phyloP scores from a whole-genome alignment of 2,888 invertebrate genomes.

The Gisinianus flammeolus region DNA sequence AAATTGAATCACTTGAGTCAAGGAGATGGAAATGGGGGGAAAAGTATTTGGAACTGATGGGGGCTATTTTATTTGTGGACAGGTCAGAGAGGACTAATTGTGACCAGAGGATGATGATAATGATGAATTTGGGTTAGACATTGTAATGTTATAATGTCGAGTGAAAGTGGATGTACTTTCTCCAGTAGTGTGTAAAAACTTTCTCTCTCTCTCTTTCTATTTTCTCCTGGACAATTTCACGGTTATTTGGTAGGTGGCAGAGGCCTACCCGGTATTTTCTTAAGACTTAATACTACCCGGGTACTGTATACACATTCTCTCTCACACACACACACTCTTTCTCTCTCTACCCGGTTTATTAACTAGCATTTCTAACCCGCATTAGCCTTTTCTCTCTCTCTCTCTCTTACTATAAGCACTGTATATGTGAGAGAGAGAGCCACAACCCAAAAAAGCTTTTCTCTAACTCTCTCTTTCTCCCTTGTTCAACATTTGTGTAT shows the following conservation, averaged over 20 bases:
- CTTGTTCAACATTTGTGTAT: not conserved
- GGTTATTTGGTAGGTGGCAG: not conserved
- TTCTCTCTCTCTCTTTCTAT: not conserved
- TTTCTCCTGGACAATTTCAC: slow-evolving; percentile 2
- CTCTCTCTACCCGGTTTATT: slow-evolving; percentile 8
- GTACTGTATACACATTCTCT: too few relatives aligned
- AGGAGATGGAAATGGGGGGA: not conserved
- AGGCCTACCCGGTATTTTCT: not conserved
- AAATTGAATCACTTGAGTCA: not conserved
- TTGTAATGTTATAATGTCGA: slow-evolving; percentile 31
- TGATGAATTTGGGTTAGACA: slow-evolving; percentile 30
- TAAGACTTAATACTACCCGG: too few relatives aligned
- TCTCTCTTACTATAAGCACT: not conserved
- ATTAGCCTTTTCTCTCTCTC: slow-evolving; percentile 9
- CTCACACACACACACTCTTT: too few relatives aligned
- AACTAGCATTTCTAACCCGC: slow-evolving; percentile 6
- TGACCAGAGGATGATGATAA: slow-evolving; percentile 20
- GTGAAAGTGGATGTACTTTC: slow-evolving; percentile 30
- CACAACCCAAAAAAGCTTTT: not conserved
- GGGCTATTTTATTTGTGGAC: too few relatives aligned
- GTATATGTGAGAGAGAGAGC: not conserved
- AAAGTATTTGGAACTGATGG: not conserved
- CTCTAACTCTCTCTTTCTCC: not conserved
- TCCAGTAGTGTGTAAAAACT: not conserved
- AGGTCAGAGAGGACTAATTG: slow-evolving; percentile 17